Evolutionary conservation across 2,888 invertebrate genomes (phyloP).

Genomic region (Adelphocoris suturalis): DNA sequence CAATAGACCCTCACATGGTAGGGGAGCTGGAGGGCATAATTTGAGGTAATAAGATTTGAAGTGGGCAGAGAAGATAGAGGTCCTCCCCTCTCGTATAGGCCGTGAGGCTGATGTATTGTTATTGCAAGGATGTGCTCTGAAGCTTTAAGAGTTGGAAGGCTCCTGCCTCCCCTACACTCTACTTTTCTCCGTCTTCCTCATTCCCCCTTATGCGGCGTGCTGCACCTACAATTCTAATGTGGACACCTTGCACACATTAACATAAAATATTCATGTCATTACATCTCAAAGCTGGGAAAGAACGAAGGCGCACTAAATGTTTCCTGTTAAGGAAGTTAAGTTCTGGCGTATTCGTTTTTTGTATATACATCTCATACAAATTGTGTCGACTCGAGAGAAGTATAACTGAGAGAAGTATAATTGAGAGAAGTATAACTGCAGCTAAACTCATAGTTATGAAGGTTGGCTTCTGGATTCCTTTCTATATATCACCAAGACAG

Average conservation of each 20-base stretch:
- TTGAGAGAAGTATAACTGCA: no score
- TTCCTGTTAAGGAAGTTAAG: background rate
- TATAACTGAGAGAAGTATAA: no score
- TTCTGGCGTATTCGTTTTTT: no score
- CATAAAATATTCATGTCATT: constrained; percentile 21
- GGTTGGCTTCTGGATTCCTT: no score
- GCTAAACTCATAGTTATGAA: no score
- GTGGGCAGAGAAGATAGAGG: constrained; percentile 40
- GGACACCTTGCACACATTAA: constrained; percentile 27
- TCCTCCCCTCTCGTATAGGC: background rate
- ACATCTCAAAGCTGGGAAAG: background rate
- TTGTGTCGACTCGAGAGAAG: no score
- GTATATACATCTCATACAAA: no score
- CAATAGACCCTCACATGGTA: background rate
- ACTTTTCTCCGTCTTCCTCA: background rate
- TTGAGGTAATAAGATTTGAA: constrained; percentile 61
- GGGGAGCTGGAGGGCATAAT: constrained; percentile 43
- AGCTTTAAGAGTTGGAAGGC: background rate
- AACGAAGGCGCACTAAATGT: background rate
- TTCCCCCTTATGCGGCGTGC: background rate
- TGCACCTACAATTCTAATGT: constrained; percentile 1
- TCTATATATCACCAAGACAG: no score
- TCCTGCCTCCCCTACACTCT: background rate
- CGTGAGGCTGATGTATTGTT: constrained; percentile 57
- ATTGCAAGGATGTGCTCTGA: constrained; percentile 54